Conservation (phyloP, 2,888 invertebrate species). For the Ceramica pisi region DNA sequence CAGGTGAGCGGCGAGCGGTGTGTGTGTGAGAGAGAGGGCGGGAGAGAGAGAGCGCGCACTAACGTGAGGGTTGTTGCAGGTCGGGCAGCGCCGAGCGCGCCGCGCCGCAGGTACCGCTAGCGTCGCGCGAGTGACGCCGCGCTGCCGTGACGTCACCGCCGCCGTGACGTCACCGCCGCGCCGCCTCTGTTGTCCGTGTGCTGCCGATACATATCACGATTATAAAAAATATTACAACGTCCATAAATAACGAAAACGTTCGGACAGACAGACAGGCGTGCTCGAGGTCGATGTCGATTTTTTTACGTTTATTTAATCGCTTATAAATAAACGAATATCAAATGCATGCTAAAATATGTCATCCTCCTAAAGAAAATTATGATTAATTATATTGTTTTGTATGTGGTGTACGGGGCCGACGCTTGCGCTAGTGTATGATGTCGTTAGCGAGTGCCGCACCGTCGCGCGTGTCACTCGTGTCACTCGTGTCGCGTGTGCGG, state of each 20-base stretch:
- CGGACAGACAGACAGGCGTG: constrained; percentile 29
- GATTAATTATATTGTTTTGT: not conserved
- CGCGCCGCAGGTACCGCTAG: constrained; percentile 66
- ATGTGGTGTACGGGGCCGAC: constrained; percentile 10
- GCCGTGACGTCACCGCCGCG: constrained; percentile 54
- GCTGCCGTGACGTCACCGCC: constrained; percentile 14
- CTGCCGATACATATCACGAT: not conserved
- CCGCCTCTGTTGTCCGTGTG: not conserved
- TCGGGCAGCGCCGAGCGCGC: constrained; percentile 44
- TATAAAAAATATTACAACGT: not conserved
- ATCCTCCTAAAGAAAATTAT: not conserved
- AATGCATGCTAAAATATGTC: constrained; percentile 29
- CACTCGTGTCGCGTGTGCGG: no score
- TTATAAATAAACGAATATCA: constrained; percentile 4
- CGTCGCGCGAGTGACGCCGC: constrained; percentile 60
- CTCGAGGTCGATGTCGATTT: not conserved
- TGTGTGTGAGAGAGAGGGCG: not conserved
- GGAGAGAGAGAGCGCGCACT: not conserved
- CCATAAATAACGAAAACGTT: constrained; percentile 6
- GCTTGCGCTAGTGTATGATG: not conserved
- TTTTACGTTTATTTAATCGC: constrained; percentile 18
- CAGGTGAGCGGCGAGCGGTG: constrained; percentile 30
- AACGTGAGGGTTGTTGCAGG: constrained; percentile 41
- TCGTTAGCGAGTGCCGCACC: not conserved
- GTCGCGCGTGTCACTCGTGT: not conserved